Conservation (phyloP, 2,888 invertebrate species). For the Lithophane semibrunnea region DNA sequence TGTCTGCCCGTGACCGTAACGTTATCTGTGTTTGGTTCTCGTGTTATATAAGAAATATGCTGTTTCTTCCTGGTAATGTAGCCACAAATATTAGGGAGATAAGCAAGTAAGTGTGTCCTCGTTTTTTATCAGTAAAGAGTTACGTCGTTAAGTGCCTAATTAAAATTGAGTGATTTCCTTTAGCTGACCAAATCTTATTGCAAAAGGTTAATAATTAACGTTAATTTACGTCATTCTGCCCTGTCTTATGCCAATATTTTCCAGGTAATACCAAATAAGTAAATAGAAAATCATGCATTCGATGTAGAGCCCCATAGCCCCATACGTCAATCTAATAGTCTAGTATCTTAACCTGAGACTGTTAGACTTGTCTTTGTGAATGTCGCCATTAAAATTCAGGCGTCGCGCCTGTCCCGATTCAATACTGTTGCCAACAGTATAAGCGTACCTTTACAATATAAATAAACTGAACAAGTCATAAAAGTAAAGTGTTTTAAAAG, state of each 20-base stretch:
- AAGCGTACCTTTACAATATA: constrained; percentile 5
- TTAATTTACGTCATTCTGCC: neutral
- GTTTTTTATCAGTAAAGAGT: neutral
- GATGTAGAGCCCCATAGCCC: neutral
- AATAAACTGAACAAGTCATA: neutral
- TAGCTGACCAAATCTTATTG: neutral
- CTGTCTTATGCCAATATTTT: neutral
- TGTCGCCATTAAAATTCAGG: constrained; percentile 50
- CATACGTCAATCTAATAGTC: constrained; percentile 7
- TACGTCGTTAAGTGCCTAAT: neutral
- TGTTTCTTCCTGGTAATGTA: constrained; percentile 34
- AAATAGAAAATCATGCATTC: neutral
- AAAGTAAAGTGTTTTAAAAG: constrained; percentile 22
- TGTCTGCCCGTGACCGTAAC: constrained; percentile 21
- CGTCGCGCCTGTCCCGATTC: constrained; percentile 33
- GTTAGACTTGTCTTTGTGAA: constrained; percentile 13
- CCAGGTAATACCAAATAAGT: neutral
- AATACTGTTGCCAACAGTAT: constrained; percentile 23
- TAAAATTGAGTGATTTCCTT: constrained; percentile 1
- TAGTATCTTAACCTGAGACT: neutral
- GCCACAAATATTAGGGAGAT: constrained; percentile 19
- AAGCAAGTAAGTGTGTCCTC: constrained; percentile 7
- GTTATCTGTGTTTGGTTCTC: constrained; percentile 28
- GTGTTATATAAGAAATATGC: constrained; percentile 23
- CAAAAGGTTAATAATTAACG: neutral